These are phyloP conservation scores for Charina bottae DNA, from an alignment of 2,113 vertebrate genomes.

Conservation along the genomic window DNA sequence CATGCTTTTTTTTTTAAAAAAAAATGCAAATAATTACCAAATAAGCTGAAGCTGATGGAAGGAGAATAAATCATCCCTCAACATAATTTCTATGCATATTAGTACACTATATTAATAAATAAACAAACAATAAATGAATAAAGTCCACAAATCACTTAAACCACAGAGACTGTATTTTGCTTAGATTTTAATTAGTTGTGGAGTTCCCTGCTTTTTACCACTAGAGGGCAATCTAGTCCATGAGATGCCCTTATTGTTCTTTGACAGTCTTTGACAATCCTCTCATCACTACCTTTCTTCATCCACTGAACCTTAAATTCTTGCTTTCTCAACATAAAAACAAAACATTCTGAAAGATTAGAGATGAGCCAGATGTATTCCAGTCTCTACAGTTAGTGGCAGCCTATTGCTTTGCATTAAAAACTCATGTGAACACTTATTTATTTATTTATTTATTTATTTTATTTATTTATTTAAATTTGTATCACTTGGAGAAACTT, in stretches of 20 bases:
- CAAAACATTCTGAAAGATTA: not conserved
- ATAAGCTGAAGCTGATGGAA: not conserved
- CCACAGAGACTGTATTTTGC: not conserved
- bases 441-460: too few species aligned
- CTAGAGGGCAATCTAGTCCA: constrained; percentile 26
- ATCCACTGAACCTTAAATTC: not conserved
- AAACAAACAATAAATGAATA: not conserved
- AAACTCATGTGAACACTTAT: not conserved
- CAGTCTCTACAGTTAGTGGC: not conserved
- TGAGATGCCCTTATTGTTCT: not conserved
- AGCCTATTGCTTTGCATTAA: not conserved
- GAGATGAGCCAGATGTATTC: not conserved
- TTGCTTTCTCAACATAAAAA: not conserved
- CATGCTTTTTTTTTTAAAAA: not conserved
- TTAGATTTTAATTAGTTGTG: not conserved
- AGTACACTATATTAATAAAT: not conserved
- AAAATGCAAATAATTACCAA: not conserved
- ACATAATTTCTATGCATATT: not conserved
- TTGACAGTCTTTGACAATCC: not conserved
- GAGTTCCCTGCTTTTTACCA: not conserved
- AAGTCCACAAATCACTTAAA: not conserved
- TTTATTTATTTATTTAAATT: too few species aligned
- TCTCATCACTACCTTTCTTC: too few species aligned
- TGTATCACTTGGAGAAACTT: not conserved
- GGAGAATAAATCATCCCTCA: not conserved